phyloP scores from a whole-genome alignment of 1,140 invertebrate genomes.

The Nautilus pompilius region DNA sequence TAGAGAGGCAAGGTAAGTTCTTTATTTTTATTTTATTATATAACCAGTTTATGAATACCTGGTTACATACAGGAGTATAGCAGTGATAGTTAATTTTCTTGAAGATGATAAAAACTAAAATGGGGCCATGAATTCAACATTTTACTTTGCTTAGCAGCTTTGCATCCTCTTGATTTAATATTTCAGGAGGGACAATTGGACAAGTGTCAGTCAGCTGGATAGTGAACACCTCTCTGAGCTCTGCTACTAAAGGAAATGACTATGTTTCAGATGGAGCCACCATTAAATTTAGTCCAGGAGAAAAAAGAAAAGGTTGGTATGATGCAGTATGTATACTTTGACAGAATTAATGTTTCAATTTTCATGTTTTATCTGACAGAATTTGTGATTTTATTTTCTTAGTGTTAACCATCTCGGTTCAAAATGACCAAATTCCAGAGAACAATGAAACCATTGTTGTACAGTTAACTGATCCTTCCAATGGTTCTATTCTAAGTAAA shows the following conservation, averaged over 20 bases:
- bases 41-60: too few relatives aligned
- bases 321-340: background rate
- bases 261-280: slow-evolving; percentile 50
- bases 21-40: too few relatives aligned
- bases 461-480: slow-evolving; percentile 31
- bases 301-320: slow-evolving; percentile 35
- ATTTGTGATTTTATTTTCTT: slow-evolving; percentile 9
- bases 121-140: too few relatives aligned
- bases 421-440: slow-evolving; percentile 44
- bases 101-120: background rate
- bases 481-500: slow-evolving; percentile 32
- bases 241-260: slow-evolving; percentile 37
- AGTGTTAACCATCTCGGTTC: slow-evolving; percentile 47
- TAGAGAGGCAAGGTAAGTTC: slow-evolving; percentile 47
- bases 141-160: too few relatives aligned
- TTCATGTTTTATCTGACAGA: background rate
- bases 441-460: slow-evolving; percentile 40
- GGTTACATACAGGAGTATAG: background rate
- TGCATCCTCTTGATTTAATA: background rate
- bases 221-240: slow-evolving; percentile 25
- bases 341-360: background rate
- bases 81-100: background rate
- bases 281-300: slow-evolving; percentile 38
- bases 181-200: slow-evolving; percentile 45
- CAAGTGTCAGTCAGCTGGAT: slow-evolving; percentile 43